Evolutionary conservation across 2,113 vertebrate species (phyloP).

Genomic region (Micronycteris hirsuta): DNA sequence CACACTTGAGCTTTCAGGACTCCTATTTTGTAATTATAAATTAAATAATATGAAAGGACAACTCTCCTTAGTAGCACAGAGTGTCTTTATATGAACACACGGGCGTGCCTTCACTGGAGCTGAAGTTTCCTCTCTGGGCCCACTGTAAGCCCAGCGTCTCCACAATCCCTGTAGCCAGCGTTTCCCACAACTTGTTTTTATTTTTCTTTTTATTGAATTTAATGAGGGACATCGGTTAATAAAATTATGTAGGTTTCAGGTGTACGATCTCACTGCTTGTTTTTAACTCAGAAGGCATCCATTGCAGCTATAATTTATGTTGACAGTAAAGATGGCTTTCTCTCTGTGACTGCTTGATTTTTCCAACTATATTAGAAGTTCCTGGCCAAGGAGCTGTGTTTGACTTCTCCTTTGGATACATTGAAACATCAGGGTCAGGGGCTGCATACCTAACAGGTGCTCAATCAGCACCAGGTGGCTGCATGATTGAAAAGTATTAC

Average conservation of each 20-base stretch:
- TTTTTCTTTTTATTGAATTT: not conserved
- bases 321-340: not conserved
- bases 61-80: not conserved
- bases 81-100: not conserved
- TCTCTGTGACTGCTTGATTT: not conserved
- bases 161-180: not conserved
- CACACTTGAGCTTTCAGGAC: slow-evolving; percentile 39
- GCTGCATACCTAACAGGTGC: too few species aligned
- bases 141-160: not conserved
- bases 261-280: not conserved
- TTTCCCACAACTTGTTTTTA: not conserved
- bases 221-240: not conserved
- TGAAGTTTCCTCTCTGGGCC: not conserved
- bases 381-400: not conserved
- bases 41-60: slow-evolving; percentile 50
- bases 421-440: not conserved
- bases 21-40: slow-evolving; percentile 53
- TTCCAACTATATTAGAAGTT: not conserved
- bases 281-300: not conserved
- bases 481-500: not conserved
- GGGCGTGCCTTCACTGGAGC: not conserved
- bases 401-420: not conserved
- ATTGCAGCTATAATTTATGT: not conserved
- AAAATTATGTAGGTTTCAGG: too few species aligned
- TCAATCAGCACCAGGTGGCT: not conserved